phyloP scores from a whole-genome alignment of 2,113 vertebrate genomes.

The Chroicocephalus ridibundus region DNA sequence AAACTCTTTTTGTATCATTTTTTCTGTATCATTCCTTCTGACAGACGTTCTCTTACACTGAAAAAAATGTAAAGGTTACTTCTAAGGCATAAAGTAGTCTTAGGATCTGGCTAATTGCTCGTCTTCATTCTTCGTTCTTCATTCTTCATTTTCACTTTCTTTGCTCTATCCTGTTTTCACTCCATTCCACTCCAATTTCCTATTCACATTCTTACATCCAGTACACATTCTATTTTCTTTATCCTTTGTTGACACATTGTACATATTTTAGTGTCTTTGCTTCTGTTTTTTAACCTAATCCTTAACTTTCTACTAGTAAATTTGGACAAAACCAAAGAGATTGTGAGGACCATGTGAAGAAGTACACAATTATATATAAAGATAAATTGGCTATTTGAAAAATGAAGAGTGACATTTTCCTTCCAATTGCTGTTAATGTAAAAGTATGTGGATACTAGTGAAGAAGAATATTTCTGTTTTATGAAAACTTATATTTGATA shows the following conservation, averaged over 20 bases:
- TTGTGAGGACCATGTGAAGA: neutral
- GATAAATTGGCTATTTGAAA: neutral
- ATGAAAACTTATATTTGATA: neutral
- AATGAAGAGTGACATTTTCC: neutral
- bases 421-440: neutral
- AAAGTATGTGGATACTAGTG: neutral
- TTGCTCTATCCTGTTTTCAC: neutral
- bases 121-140: neutral
- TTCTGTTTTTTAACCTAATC: neutral
- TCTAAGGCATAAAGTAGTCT: neutral
- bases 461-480: neutral
- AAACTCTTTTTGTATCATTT: neutral
- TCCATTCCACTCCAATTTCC: neutral
- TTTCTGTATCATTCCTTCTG: neutral
- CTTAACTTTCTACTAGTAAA: neutral
- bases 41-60: fast-evolving
- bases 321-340: neutral
- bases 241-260: neutral
- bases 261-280: neutral
- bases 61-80: neutral
- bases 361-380: neutral
- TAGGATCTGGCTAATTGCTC: neutral
- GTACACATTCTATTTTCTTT: neutral
- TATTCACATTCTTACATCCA: neutral
- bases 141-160: neutral